Evolutionary conservation across 2,113 vertebrate species (phyloP).

Genomic region (Bos indicus): DNA sequence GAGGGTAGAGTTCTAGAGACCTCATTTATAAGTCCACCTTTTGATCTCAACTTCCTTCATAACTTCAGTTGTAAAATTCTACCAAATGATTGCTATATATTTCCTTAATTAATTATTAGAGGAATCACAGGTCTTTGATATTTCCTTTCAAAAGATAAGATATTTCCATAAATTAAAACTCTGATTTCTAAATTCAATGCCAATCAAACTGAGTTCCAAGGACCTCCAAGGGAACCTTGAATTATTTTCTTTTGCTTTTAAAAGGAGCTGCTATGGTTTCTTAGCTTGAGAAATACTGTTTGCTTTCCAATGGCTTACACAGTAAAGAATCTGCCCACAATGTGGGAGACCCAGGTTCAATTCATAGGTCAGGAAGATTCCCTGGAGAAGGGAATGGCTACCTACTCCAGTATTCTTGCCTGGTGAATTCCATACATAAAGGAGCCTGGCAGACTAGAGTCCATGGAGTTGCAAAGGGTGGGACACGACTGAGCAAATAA

Average conservation of each 20-base stretch:
- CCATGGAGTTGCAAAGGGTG: background rate
- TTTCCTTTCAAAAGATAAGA: background rate
- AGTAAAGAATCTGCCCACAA: background rate
- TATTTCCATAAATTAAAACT: background rate
- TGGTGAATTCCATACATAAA: background rate
- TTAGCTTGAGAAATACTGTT: background rate
- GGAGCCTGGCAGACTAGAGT: background rate
- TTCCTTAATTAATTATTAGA: background rate
- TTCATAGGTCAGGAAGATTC: background rate
- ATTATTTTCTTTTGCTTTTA: background rate
- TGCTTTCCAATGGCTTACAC: background rate
- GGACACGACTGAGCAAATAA: background rate
- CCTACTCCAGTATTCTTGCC: background rate
- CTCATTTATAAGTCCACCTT: background rate
- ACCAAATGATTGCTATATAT: background rate
- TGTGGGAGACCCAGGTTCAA: background rate
- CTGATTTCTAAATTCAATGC: background rate
- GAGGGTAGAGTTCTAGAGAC: background rate
- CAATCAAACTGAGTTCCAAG: background rate
- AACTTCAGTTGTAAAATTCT: background rate
- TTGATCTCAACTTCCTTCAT: slow-evolving; percentile 20
- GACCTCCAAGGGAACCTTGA: background rate
- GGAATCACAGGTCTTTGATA: background rate
- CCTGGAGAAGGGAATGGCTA: background rate
- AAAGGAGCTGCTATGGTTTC: background rate